These are phyloP conservation scores for Virgularia gustaviana DNA, from an alignment of 92 coral and sea anemone genomes.

Conservation along the genomic window DNA sequence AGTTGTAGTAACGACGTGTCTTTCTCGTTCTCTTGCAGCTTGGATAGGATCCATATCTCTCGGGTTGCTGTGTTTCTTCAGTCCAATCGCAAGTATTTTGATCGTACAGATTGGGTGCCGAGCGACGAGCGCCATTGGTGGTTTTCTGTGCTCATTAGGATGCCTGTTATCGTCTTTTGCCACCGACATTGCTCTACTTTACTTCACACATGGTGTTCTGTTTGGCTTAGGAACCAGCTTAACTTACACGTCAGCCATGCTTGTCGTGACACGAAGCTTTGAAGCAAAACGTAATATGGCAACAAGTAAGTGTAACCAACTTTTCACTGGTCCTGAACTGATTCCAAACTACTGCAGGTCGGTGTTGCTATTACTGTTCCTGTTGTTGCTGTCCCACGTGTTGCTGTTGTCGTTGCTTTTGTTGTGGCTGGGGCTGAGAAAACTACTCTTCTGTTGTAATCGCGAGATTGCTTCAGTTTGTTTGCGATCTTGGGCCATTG, in stretches of 20 bases:
- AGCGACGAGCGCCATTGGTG: slow-evolving; percentile 60
- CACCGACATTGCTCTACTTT: slow-evolving; percentile 60
- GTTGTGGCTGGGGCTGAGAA: no score
- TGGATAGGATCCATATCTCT: slow-evolving; percentile 97
- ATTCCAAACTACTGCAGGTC: background rate
- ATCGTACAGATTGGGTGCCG: slow-evolving; percentile 84
- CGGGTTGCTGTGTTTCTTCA: slow-evolving; percentile 80
- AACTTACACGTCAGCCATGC: slow-evolving; percentile 79
- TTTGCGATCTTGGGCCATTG: no score
- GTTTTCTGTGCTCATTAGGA: slow-evolving; percentile 73
- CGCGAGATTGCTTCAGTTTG: no score
- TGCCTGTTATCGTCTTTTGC: slow-evolving; percentile 79
- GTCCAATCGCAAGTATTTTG: slow-evolving; percentile 85
- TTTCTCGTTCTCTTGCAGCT: slow-evolving; percentile 49
- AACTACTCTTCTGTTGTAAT: no score
- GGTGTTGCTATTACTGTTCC: no score
- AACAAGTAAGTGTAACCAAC: slow-evolving; percentile 27
- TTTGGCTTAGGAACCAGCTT: slow-evolving; percentile 88
- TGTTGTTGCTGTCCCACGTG: no score
- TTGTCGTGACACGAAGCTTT: slow-evolving; percentile 76
- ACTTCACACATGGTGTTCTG: slow-evolving; percentile 79
- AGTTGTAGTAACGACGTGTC: no score
- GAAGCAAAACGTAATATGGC: slow-evolving; percentile 83
- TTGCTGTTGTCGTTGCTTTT: no score
- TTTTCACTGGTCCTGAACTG: background rate